A percentile compares a stretch with the other conserved stretches of the same genome.
Conservation (phyloP, 1,140 invertebrate genomes). For the Caenorhabditis tropicalis region DNA sequence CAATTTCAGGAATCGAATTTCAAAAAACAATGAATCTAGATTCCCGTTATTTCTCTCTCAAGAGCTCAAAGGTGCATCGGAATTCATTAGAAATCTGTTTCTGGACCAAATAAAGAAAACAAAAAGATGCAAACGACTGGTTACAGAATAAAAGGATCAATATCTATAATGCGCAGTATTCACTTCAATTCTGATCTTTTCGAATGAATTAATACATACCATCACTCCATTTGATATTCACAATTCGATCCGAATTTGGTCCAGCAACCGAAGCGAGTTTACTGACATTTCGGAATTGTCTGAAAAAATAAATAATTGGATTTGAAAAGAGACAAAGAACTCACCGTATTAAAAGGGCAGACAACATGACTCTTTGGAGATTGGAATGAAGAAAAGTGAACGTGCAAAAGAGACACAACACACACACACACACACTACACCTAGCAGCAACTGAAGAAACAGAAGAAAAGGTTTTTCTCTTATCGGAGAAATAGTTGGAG, state of each 20-base stretch:
- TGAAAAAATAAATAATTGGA: not conserved
- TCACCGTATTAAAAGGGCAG: conserved; percentile 24
- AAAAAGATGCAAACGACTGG: too few relatives aligned
- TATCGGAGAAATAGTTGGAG: not conserved
- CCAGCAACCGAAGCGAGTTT: conserved; percentile 6
- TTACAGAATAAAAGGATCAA: too few relatives aligned
- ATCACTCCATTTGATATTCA: conserved; percentile 56
- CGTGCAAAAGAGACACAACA: conserved; percentile 25
- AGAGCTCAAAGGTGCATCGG: too few relatives aligned
- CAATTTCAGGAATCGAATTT: too few relatives aligned
- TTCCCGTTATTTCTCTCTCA: too few relatives aligned
- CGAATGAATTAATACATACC: conserved; percentile 32
- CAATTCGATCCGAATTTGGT: conserved; percentile 43
- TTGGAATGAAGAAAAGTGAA: not conserved
- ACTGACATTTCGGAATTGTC: not conserved
- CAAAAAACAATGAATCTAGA: too few relatives aligned
- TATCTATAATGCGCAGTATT: too few relatives aligned
- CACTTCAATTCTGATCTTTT: too few relatives aligned
- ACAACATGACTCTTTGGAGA: not conserved
- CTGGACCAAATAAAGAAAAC: too few relatives aligned
- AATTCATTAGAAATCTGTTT: too few relatives aligned
- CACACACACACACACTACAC: conserved; percentile 10
- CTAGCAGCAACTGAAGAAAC: not conserved
- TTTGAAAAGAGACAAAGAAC: not conserved
- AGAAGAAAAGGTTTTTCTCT: too few relatives aligned